Percentiles rank a stretch among this genome's conserved stretches.
phyloP scores from a whole-genome alignment of 2,888 invertebrate genomes.

The Sphaerophoria rueppellii region DNA sequence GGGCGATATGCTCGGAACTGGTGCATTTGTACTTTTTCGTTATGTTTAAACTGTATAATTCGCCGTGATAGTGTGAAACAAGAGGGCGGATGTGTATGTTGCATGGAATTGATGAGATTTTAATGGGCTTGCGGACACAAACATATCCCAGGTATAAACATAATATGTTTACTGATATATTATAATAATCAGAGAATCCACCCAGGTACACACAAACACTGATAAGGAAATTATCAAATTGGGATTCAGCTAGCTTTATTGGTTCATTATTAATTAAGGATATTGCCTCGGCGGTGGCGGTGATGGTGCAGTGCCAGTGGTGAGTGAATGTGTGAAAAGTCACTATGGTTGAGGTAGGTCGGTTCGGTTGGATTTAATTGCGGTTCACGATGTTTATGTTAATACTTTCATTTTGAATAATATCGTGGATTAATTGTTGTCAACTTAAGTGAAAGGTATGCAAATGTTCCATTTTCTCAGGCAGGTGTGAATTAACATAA shows the following conservation, averaged over 20 bases:
- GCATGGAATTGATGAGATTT: constrained; percentile 58
- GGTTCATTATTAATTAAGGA: constrained; percentile 51
- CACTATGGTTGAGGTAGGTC: neutral
- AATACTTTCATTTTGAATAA: constrained; percentile 14
- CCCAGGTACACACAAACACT: neutral
- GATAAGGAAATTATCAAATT: constrained; percentile 47
- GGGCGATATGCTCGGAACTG: neutral
- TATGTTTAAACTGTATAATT: neutral
- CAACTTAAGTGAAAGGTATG: constrained; percentile 3
- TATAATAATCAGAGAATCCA: neutral
- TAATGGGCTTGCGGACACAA: constrained; percentile 45
- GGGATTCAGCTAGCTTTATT: constrained; percentile 27
- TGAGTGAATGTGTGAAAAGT: too few relatives aligned
- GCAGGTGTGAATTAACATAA: neutral
- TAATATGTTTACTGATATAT: constrained; percentile 19
- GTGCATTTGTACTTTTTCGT: neutral
- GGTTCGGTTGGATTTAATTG: constrained; percentile 26
- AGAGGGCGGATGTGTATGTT: constrained; percentile 32
- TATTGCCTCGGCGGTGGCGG: constrained; percentile 11
- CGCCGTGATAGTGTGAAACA: constrained; percentile 16
- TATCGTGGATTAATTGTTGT: constrained; percentile 12
- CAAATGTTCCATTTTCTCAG: neutral
- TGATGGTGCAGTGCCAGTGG: neutral
- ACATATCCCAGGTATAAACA: constrained; percentile 5
- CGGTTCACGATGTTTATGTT: constrained; percentile 34